Evolutionary conservation across 2,797 vertebrate species (phyloP).

Genomic region (Neomorphus geoffroyi): DNA sequence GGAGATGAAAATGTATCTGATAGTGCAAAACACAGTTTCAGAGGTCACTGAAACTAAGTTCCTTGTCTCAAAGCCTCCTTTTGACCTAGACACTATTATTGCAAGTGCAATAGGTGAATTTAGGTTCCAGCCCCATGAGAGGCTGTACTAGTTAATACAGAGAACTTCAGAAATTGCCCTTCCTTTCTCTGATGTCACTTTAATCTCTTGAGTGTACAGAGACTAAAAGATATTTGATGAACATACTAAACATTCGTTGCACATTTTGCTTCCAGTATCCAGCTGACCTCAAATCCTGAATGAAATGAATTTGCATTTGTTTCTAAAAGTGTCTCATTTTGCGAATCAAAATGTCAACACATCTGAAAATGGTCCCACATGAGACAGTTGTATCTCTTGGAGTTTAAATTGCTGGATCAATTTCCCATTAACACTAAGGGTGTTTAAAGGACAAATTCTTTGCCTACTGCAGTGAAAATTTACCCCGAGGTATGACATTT

Average conservation of each 20-base stretch:
- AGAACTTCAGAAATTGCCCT: conserved; percentile 24
- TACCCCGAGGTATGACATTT: conserved; percentile 48
- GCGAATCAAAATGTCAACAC: conserved; percentile 45
- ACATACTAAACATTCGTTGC: neutral
- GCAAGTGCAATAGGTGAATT: neutral
- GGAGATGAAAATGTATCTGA: neutral
- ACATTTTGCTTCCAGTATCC: conserved; percentile 6
- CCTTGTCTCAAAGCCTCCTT: neutral
- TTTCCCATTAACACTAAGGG: conserved; percentile 53
- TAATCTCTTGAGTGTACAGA: neutral
- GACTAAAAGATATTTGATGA: conserved; percentile 29
- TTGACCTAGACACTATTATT: neutral
- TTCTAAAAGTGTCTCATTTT: conserved; percentile 50
- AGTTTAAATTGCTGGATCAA: conserved; percentile 55
- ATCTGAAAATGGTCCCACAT: conserved; percentile 16
- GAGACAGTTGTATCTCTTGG: conserved; percentile 21
- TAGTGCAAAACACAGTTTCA: neutral
- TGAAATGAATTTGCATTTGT: conserved; percentile 44
- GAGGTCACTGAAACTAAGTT: neutral
- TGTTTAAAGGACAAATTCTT: conserved; percentile 64
- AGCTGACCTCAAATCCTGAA: conserved; percentile 46
- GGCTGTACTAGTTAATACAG: neutral
- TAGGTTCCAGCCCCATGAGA: neutral
- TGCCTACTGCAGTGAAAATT: conserved; percentile 63
- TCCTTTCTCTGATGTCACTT: conserved; percentile 9